phyloP scores from a whole-genome alignment of 2,888 invertebrate species.

The Orgyia antiqua region DNA sequence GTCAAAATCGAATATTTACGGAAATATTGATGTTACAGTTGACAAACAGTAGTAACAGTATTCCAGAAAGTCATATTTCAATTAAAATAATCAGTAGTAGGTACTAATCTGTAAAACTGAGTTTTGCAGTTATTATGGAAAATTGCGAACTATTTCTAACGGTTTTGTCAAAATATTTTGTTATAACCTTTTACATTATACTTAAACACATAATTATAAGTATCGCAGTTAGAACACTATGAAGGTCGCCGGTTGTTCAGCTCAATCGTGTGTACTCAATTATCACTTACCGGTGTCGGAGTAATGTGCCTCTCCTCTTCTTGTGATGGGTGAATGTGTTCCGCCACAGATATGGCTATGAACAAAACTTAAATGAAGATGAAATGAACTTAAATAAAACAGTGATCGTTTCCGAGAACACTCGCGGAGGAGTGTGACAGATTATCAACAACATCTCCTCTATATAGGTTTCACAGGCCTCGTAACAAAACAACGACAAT shows the following conservation, averaged over 20 bases:
- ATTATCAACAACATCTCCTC: constrained; percentile 27
- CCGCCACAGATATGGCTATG: constrained; percentile 71
- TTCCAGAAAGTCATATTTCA: too few relatives aligned
- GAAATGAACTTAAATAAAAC: constrained; percentile 53
- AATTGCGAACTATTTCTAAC: too few relatives aligned
- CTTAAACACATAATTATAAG: too few relatives aligned
- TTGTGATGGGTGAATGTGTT: constrained; percentile 42
- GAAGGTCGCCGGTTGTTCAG: constrained; percentile 1
- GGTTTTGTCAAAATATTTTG: too few relatives aligned
- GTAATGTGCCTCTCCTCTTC: constrained; percentile 44
- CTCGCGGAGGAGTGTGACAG: constrained; percentile 62
- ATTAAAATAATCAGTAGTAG: too few relatives aligned
- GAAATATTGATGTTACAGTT: too few relatives aligned
- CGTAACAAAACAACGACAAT: constrained; percentile 48
- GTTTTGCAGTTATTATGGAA: too few relatives aligned
- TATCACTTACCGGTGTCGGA: constrained; percentile 52
- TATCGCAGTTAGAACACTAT: constrained; percentile 2
- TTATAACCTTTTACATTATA: too few relatives aligned
- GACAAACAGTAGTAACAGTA: too few relatives aligned
- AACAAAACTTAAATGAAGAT: constrained; percentile 46
- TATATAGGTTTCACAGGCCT: constrained; percentile 52
- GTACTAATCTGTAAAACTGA: too few relatives aligned
- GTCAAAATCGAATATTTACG: too few relatives aligned
- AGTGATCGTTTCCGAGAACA: constrained; percentile 50
- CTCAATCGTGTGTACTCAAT: neutral